Percentiles rank a stretch among this genome's conserved stretches.
Conservation (phyloP, 2,113 vertebrate species). For the Amphiprion ocellaris region DNA sequence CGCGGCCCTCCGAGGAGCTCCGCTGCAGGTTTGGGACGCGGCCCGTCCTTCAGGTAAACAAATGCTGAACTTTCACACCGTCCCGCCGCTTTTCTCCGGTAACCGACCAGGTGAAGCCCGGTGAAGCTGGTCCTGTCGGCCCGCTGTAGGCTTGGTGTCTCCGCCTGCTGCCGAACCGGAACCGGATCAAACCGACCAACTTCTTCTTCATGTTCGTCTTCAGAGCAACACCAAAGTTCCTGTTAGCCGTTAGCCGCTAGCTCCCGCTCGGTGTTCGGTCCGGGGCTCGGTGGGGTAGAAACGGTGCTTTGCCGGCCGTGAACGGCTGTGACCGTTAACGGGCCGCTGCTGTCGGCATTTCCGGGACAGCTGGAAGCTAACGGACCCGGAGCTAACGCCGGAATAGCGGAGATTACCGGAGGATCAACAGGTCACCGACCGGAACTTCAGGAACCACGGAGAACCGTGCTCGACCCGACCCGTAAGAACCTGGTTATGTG, state of each 20-base stretch:
- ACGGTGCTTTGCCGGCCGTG: neutral
- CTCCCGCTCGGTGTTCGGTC: slow-evolving; percentile 4
- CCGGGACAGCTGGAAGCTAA: slow-evolving; percentile 23
- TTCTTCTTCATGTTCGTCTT: slow-evolving; percentile 26
- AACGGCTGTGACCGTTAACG: neutral
- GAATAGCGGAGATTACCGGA: slow-evolving; percentile 14
- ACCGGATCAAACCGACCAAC: neutral
- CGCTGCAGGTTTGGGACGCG: slow-evolving; percentile 22
- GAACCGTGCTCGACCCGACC: too few relatives aligned
- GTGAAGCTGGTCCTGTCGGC: neutral
- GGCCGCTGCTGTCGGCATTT: neutral
- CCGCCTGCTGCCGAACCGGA: neutral
- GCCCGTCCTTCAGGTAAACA: slow-evolving; percentile 51
- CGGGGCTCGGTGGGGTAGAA: neutral
- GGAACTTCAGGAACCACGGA: too few relatives aligned
- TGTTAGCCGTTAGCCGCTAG: slow-evolving; percentile 65
- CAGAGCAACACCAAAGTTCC: slow-evolving; percentile 53
- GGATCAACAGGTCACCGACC: neutral
- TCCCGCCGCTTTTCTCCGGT: too few relatives aligned
- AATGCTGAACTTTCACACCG: slow-evolving; percentile 35
- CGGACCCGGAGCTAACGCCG: slow-evolving; percentile 21
- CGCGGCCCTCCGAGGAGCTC: too few relatives aligned
- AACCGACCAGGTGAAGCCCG: neutral
- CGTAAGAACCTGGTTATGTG: too few relatives aligned
- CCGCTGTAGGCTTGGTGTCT: neutral